Evolutionary conservation across 2,797 vertebrate species (phyloP).

Genomic region (Lithobates pipiens): DNA sequence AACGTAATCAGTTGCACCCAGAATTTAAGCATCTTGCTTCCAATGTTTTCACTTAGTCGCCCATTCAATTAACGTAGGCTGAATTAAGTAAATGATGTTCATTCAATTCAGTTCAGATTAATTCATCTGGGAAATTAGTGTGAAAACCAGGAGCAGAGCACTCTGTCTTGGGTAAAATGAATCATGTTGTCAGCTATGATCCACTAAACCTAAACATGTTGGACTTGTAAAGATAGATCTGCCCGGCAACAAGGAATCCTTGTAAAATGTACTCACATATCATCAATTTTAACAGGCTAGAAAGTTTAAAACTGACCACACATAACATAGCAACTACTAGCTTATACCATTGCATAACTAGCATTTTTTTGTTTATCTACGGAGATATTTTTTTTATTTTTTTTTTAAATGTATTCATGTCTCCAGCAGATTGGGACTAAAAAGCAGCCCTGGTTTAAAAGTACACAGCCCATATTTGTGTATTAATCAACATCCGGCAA

Average conservation of each 20-base stretch:
- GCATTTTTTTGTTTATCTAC: too few relatives aligned
- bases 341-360: too few relatives aligned
- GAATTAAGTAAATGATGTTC: slow-evolving; percentile 4
- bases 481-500: neutral
- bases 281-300: neutral
- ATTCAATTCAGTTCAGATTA: slow-evolving; percentile 5
- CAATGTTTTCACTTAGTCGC: neutral
- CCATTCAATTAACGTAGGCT: slow-evolving; percentile 3
- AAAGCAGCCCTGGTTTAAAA: neutral
- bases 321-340: too few relatives aligned
- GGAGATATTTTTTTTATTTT: too few relatives aligned
- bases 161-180: neutral
- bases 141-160: slow-evolving; percentile 5
- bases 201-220: neutral
- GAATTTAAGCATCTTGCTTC: neutral
- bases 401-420: too few relatives aligned
- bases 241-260: neutral
- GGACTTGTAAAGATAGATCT: neutral
- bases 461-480: neutral
- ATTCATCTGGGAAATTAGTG: slow-evolving; percentile 7
- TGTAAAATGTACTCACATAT: neutral
- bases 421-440: too few relatives aligned
- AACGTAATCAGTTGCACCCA: neutral
- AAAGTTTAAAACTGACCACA: too few relatives aligned
- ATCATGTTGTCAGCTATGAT: slow-evolving; percentile 6